Evolutionary conservation across 2,888 invertebrate genomes (phyloP), one percentile per base, ranked within the genome.

Genomic region (Acanthopleura granulata): DNA sequence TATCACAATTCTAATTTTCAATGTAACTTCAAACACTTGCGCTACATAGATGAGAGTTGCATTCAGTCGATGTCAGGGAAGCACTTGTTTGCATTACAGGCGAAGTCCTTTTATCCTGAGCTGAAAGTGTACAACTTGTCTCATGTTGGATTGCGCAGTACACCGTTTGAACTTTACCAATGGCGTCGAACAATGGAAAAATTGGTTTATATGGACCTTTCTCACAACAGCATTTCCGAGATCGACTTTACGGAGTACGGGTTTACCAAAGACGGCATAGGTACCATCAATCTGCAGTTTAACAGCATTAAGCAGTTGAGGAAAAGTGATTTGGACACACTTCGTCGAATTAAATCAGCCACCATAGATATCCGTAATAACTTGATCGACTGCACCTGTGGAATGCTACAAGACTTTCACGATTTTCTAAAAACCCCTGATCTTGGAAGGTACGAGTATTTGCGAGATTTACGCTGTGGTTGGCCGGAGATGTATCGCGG

Each of bases 371-470:
- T 85, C 0, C 73, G 80, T 61, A 78, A 82, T 71, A 86, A 86
- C 72, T 83, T 82, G 0, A 78, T 86, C 12, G 73, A 80, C 73
- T 86, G 86, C 72, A 76, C 73, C n/a, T 86, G 86, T 62, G 77
- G 76, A 4, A n/a, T 77, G 30, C 4, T 61, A 9, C 27, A 49
- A n/a, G 71, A 71, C 14, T 49, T 71, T 22, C 40, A 12, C 49
- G 49, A n/a, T 1, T 71, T 49, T 49, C 49, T 49, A 22, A 49
- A 6, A 40, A 49, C 1, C 6, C 49, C 40, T 4, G 50, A 49
- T 49, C 40, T 40, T n/a, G 71, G 49, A 71, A 14, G 16, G 15
- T 49, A 71, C 49, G 71, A 71, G 71, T 71, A 71, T 71, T 18
- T 49, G 49, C 40, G 50, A 71, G 40, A 71, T n/a, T 4, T 71